Conservation (phyloP, 2,888 invertebrate species). For the Acrobasis repandana region DNA sequence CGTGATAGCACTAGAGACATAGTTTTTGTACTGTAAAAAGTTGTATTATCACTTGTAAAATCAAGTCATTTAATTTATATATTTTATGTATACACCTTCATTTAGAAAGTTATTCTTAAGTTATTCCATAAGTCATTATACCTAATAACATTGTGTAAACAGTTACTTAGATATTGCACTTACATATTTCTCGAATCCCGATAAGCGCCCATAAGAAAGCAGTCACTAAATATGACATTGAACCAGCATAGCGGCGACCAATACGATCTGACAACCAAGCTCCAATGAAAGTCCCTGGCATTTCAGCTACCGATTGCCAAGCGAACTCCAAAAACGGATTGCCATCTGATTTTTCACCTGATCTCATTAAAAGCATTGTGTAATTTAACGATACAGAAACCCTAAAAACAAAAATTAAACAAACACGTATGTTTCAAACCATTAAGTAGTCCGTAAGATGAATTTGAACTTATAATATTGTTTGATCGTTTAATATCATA, state of each 20-base stretch:
- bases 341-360: slow-evolving; percentile 78
- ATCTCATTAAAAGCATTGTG: slow-evolving; percentile 75
- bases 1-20: no score
- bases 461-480: no score
- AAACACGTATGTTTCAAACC: no score
- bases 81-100: no score
- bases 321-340: slow-evolving; percentile 87
- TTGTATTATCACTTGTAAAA: no score
- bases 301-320: slow-evolving; percentile 84
- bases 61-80: no score
- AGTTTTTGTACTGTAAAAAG: no score
- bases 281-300: slow-evolving; percentile 84
- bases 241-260: slow-evolving; percentile 55
- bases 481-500: no score
- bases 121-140: background rate
- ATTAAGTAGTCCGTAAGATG: no score
- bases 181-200: slow-evolving; percentile 43
- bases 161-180: slow-evolving; percentile 25
- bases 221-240: slow-evolving; percentile 41
- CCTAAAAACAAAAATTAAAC: slow-evolving; percentile 51
- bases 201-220: slow-evolving; percentile 47
- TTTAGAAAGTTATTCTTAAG: background rate
- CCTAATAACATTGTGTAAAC: no score
- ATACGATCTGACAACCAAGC: slow-evolving; percentile 65
- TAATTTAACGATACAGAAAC: slow-evolving; percentile 76